These are phyloP conservation scores for Patella ulyssiponensis DNA, from an alignment of 2,888 invertebrate genomes.

Conservation along the genomic window DNA sequence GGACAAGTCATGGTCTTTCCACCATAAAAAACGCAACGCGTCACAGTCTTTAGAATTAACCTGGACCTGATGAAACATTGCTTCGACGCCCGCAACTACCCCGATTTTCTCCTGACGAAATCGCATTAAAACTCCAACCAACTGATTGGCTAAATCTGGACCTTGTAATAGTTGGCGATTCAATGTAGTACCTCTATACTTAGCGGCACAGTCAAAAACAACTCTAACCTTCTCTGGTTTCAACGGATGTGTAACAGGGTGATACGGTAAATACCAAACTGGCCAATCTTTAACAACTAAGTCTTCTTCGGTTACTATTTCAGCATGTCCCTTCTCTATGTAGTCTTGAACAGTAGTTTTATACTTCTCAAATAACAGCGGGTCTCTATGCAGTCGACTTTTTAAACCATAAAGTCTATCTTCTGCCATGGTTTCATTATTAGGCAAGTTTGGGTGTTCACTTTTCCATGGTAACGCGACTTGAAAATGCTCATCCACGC, in stretches of 20 bases:
- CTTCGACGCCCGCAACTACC: conserved; percentile 34
- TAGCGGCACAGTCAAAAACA: conserved; percentile 24
- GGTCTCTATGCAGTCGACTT: background rate
- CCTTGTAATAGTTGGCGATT: conserved; percentile 37
- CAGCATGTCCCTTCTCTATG: conserved; percentile 13
- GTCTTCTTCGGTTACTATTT: background rate
- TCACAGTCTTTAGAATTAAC: conserved; percentile 30
- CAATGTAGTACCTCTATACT: conserved; percentile 20
- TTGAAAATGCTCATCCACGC: background rate
- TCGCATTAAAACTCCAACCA: conserved; percentile 41
- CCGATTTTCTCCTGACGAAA: conserved; percentile 37
- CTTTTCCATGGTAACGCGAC: background rate
- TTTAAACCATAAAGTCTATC: background rate
- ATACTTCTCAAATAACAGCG: conserved; percentile 22
- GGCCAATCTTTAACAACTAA: background rate
- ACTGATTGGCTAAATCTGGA: conserved; percentile 41
- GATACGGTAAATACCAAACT: background rate
- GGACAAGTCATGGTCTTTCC: conserved; percentile 17
- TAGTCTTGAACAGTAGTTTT: conserved; percentile 16
- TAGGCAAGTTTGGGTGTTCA: background rate
- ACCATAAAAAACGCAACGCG: conserved; percentile 22
- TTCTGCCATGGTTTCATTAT: background rate
- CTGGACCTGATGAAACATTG: conserved; percentile 37
- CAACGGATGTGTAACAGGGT: conserved; percentile 28
- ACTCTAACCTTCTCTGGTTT: conserved; percentile 21